Base-by-base conservation (phyloP, 2,888 invertebrate genomes). In the Falcaria lacertinaria region DNA sequence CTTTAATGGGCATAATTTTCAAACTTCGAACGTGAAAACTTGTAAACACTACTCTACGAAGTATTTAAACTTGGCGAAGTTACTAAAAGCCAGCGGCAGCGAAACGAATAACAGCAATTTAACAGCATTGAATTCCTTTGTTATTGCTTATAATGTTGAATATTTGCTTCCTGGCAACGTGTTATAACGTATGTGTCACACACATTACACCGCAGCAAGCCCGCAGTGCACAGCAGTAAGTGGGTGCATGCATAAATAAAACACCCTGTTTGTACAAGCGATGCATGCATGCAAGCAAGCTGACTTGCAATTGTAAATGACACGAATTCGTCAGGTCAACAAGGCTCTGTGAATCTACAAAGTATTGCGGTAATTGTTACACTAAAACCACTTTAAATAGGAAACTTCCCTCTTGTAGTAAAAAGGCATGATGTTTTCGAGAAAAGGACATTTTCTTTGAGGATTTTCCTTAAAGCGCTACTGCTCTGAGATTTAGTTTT, bases 201-300 rank as follows among this genome's bases (percentile, higher is more conserved):
- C 14, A 13, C 13, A 15, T 15, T 34, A 15, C 15, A 15, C 6
- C n/a, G n/a, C 14, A 14, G 0, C 0, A 17, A 4, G 19, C 7
- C 16, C 19, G 16, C 19, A 17, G 13, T 11, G 1, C 13, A 36
- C 35, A 13, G 35, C 19, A 17, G 19, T 22, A 37, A 37, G 22
- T 13, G 15, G 14, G 37, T 37, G 25, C 37, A 37, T 37, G 37
- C 37, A 37, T 37, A 37, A 37, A 37, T 37, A 37, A 37, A 37
- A 22, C 25, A 22, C 37, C 36, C 14, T 25, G 25, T 37, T 22
- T 37, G 11, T n/a, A 14, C 7, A 11, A 14, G 14, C 22, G 5
- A 37, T 14, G 22, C 14, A 25, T 25, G 15, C 37, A 37, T 22
- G 37, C 22, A 25, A 13, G 14, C 35, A 14, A 5, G 15, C 22